Evolutionary conservation across 1,140 invertebrate species (phyloP).

Genomic region (Elysia chlorotica): DNA sequence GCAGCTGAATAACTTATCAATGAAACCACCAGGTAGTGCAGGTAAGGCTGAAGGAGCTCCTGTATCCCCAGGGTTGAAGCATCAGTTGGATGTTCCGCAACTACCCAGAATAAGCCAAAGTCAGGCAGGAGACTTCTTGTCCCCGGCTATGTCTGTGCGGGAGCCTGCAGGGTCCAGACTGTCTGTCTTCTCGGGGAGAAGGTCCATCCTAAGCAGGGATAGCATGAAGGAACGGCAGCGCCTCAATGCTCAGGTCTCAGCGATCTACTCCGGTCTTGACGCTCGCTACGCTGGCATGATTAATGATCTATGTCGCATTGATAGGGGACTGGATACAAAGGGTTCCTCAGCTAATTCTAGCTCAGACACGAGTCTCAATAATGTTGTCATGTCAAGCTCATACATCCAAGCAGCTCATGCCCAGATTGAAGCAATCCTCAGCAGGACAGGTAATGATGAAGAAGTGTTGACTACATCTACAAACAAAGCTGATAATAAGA

Average conservation of each 20-base stretch:
- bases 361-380: not conserved
- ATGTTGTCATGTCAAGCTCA: not conserved
- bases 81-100: slow-evolving; percentile 11
- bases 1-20: not conserved
- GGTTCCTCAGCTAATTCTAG: not conserved
- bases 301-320: slow-evolving; percentile 35
- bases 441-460: not conserved
- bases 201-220: slow-evolving; percentile 41
- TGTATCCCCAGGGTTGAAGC: not conserved
- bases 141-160: not conserved
- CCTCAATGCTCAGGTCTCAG: slow-evolving; percentile 38
- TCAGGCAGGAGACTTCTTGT: not conserved
- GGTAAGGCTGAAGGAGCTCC: slow-evolving; percentile 20
- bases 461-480: no score
- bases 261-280: slow-evolving; percentile 40
- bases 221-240: slow-evolving; percentile 41
- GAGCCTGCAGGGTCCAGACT: not conserved
- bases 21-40: not conserved
- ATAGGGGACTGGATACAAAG: slow-evolving; percentile 28
- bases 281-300: slow-evolving; percentile 40
- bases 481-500: no score
- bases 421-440: not conserved
- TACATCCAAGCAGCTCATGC: not conserved
- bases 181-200: slow-evolving; percentile 3
- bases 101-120: not conserved